phyloP scores from a whole-genome alignment of 2,797 vertebrate genomes.

The Oreochromis mossambicus region DNA sequence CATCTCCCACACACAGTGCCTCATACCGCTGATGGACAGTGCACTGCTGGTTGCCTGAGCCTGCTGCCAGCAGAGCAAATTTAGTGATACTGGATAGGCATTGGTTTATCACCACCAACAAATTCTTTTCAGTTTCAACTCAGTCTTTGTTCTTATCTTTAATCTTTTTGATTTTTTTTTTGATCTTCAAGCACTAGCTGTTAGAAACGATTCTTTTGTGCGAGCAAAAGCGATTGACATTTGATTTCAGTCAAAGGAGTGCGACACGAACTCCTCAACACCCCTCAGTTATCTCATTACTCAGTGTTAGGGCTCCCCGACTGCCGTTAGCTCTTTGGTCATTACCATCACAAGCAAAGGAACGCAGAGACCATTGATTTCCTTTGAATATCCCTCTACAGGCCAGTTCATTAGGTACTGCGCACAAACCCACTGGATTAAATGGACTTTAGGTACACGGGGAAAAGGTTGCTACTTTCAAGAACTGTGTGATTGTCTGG shows the following conservation, averaged over 20 bases:
- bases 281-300: conserved; percentile 62
- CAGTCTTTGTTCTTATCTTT: conserved; percentile 8
- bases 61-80: conserved; percentile 36
- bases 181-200: not conserved
- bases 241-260: conserved; percentile 22
- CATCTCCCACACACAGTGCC: conserved; percentile 66
- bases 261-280: conserved; percentile 14
- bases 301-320: conserved; percentile 55
- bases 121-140: conserved; percentile 28
- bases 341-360: conserved; percentile 61
- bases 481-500: not conserved
- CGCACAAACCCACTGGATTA: conserved; percentile 61
- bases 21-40: conserved; percentile 62
- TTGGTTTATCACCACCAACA: conserved; percentile 23
- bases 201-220: not conserved
- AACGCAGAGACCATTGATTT: conserved; percentile 73
- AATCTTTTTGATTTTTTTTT: not conserved
- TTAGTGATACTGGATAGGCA: conserved; percentile 17
- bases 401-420: conserved; percentile 65
- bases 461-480: not conserved
- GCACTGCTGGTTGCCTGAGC: conserved; percentile 39
- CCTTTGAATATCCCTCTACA: conserved; percentile 63
- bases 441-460: conserved; percentile 30
- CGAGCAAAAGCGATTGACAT: not conserved
- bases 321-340: conserved; percentile 47